These are phyloP conservation scores for Chaetura pelagica DNA, from an alignment of 2,113 vertebrate genomes.

Conservation along the genomic window DNA sequence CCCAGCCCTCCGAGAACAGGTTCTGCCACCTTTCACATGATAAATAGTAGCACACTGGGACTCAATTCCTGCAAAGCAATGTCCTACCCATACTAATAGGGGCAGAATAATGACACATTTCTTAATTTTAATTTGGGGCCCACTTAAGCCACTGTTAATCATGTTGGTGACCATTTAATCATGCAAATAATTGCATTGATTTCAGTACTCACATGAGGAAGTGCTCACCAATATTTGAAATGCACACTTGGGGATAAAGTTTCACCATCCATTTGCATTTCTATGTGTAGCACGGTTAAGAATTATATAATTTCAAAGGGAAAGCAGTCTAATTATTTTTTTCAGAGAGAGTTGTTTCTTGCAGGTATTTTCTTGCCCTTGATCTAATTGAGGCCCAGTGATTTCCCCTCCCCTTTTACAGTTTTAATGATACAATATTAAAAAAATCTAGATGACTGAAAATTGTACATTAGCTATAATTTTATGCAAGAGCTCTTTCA, in stretches of 20 bases:
- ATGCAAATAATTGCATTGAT: slow-evolving; percentile 62
- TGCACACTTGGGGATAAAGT: slow-evolving; percentile 26
- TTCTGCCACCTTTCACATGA: slow-evolving; percentile 11
- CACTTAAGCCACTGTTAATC: slow-evolving; percentile 60
- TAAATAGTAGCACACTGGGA: neutral
- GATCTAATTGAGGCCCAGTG: slow-evolving; percentile 44
- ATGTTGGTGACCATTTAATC: slow-evolving; percentile 62
- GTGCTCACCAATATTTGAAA: slow-evolving; percentile 50
- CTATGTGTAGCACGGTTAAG: slow-evolving; percentile 16
- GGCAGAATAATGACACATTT: slow-evolving; percentile 37
- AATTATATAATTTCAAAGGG: slow-evolving; percentile 35
- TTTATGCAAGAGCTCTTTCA: slow-evolving; percentile 66
- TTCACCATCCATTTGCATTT: slow-evolving; percentile 60
- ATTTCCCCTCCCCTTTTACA: slow-evolving; percentile 3
- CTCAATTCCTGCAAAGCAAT: neutral
- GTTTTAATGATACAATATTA: slow-evolving; percentile 56
- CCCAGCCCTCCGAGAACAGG: neutral
- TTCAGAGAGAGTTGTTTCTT: slow-evolving; percentile 41
- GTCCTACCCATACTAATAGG: slow-evolving; percentile 24
- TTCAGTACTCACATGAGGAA: slow-evolving; percentile 55
- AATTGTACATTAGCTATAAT: slow-evolving; percentile 66
- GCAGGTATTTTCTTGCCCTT: slow-evolving; percentile 62
- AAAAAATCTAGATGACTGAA: slow-evolving; percentile 50
- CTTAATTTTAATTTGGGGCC: slow-evolving; percentile 46
- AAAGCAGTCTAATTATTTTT: slow-evolving; percentile 43